Percentiles rank a stretch among this genome's conserved stretches.
phyloP scores from a whole-genome alignment of 2,113 vertebrate species.

The Struthidea cinerea region DNA sequence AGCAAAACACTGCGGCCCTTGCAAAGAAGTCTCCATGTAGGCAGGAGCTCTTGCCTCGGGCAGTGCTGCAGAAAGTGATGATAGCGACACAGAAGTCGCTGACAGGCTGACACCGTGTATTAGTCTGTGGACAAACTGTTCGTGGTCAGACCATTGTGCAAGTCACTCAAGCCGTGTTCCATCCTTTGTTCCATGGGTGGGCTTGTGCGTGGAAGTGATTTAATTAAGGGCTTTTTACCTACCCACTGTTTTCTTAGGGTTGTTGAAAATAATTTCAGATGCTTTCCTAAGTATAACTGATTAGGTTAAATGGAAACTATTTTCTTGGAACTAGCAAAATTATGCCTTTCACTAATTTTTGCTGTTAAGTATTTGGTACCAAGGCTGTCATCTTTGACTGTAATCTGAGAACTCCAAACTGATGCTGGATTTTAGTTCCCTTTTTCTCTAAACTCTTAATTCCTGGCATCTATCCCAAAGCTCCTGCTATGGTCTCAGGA shows the following conservation, averaged over 20 bases:
- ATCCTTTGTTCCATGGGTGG: background rate
- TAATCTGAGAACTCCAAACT: background rate
- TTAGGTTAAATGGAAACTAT: background rate
- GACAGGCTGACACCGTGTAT: constrained; percentile 8
- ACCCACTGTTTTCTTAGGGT: background rate
- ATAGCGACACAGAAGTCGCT: background rate
- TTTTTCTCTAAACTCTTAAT: background rate
- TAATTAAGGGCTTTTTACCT: background rate
- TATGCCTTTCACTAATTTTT: background rate
- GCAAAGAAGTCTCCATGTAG: background rate
- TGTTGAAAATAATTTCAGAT: background rate
- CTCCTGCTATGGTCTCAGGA: background rate
- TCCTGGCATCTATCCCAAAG: background rate
- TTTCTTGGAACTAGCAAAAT: background rate
- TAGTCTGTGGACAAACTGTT: background rate
- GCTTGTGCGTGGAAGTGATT: background rate
- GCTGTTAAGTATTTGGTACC: background rate
- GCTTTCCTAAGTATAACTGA: background rate
- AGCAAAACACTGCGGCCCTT: background rate
- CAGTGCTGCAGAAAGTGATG: background rate
- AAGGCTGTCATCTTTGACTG: background rate
- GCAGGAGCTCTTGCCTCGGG: background rate
- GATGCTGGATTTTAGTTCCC: background rate
- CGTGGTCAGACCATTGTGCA: background rate
- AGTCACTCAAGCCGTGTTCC: background rate